Evolutionary conservation across 2,797 vertebrate genomes (phyloP).

Genomic region (Falco columbarius): DNA sequence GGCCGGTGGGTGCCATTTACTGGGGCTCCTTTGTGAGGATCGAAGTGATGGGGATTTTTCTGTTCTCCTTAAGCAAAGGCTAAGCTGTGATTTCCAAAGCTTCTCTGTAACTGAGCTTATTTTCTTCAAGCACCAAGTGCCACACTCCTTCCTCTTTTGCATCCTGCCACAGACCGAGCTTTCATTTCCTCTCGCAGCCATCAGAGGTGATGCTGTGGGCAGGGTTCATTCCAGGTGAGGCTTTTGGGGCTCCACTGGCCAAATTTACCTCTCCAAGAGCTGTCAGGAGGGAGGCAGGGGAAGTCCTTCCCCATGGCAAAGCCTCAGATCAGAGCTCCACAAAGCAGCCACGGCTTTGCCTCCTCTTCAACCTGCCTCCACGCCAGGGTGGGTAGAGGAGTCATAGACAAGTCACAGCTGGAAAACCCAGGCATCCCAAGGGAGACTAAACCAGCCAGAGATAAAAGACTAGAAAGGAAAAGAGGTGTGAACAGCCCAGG

Average conservation of each 20-base stretch:
- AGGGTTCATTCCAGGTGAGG: neutral
- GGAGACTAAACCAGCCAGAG: neutral
- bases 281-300: neutral
- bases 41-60: neutral
- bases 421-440: neutral
- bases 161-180: too few species aligned
- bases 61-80: neutral
- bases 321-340: neutral
- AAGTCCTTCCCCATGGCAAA: neutral
- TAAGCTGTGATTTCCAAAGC: neutral
- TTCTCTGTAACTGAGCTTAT: neutral
- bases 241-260: neutral
- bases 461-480: neutral
- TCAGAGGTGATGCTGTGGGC: neutral
- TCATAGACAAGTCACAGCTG: neutral
- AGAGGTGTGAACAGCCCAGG: neutral
- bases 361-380: neutral
- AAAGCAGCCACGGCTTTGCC: neutral
- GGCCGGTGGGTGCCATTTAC: too few species aligned
- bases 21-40: too few species aligned
- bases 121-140: neutral
- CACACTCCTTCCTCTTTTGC: too few species aligned
- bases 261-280: neutral
- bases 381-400: rapidly evolving
- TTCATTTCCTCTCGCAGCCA: neutral